Percentiles rank a stretch among this genome's conserved stretches.
phyloP scores from a whole-genome alignment of 2,113 vertebrate genomes.

The Columba janthina region DNA sequence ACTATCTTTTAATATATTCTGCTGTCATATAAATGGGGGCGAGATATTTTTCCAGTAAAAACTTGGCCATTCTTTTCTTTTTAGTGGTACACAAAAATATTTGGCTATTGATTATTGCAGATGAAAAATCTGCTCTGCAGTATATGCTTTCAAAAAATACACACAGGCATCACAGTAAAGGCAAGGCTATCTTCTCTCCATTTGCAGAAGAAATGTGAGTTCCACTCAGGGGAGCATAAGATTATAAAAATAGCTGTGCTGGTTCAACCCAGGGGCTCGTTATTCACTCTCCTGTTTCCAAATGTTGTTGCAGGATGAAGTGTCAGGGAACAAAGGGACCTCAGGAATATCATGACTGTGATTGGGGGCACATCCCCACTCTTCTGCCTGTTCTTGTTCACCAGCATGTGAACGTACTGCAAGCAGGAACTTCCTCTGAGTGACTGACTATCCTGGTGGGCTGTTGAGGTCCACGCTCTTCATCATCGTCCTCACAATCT shows the following conservation, averaged over 20 bases:
- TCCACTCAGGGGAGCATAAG: neutral
- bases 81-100: conserved; percentile 30
- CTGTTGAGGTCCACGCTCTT: neutral
- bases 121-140: neutral
- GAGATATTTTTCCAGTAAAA: neutral
- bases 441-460: neutral
- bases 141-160: neutral
- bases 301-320: neutral
- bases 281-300: neutral
- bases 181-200: neutral
- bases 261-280: neutral
- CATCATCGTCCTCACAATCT: neutral
- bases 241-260: neutral
- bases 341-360: neutral
- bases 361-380: neutral
- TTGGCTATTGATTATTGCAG: conserved; percentile 2
- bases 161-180: neutral
- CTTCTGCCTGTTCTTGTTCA: neutral
- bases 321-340: neutral
- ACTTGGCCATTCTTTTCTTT: conserved; percentile 24
- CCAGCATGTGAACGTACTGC: neutral
- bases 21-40: neutral
- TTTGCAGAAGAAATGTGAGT: neutral
- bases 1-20: neutral
- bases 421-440: neutral